These are phyloP conservation scores for Apis florea DNA, from an alignment of 1,140 invertebrate species.

Conservation along the genomic window DNA sequence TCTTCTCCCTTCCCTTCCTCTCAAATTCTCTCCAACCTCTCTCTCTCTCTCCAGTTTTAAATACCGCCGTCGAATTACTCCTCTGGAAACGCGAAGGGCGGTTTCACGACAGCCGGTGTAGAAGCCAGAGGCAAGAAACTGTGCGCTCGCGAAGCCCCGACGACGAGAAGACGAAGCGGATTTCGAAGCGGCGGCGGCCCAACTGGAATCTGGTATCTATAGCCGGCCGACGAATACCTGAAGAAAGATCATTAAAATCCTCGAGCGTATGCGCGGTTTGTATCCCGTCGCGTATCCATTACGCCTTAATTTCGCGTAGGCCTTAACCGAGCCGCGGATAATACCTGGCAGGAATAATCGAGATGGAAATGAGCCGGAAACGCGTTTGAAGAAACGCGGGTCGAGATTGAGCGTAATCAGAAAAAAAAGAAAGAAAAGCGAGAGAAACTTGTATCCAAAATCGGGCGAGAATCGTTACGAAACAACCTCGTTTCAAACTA, in stretches of 20 bases:
- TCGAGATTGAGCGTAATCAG: too few species aligned
- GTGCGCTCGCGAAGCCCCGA: constrained; percentile 57
- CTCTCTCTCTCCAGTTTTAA: too few species aligned
- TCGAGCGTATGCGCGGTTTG: constrained; percentile 55
- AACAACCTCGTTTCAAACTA: too few species aligned
- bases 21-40: too few species aligned
- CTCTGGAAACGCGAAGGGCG: neutral
- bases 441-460: neutral
- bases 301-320: constrained; percentile 58
- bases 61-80: neutral
- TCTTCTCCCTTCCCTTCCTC: too few species aligned
- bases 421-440: neutral
- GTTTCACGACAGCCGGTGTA: constrained; percentile 13
- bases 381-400: neutral
- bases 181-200: constrained; percentile 64
- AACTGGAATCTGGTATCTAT: constrained; percentile 78
- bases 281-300: constrained; percentile 63
- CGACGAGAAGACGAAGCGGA: constrained; percentile 41
- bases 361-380: constrained; percentile 49
- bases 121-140: constrained; percentile 65
- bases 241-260: constrained; percentile 66
- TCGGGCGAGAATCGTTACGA: too few species aligned
- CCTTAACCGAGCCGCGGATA: constrained; percentile 51
- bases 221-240: constrained; percentile 63
- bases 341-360: constrained; percentile 38